A percentile compares a stretch with the other conserved stretches of the same genome.
Conservation (phyloP, 2,888 invertebrate genomes). For the Lepidochitona cinerea region DNA sequence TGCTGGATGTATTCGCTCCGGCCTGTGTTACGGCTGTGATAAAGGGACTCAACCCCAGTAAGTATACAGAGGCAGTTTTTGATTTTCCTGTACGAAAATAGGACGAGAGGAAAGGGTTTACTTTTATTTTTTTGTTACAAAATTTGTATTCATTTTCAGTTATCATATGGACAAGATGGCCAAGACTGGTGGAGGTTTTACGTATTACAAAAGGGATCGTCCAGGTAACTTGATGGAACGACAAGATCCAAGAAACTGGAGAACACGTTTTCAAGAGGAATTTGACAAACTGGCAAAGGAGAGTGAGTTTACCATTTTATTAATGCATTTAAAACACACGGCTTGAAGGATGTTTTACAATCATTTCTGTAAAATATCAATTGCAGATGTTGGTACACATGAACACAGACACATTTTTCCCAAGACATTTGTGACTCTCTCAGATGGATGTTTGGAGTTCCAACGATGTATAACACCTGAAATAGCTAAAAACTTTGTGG, state of each 20-base stretch:
- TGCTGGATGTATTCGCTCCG: slow-evolving; percentile 49
- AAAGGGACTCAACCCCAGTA: slow-evolving; percentile 56
- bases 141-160: too few relatives aligned
- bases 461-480: too few relatives aligned
- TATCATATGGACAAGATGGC: slow-evolving; percentile 56
- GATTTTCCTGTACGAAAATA: neutral
- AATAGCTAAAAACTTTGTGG: too few relatives aligned
- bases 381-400: too few relatives aligned
- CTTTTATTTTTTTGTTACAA: neutral
- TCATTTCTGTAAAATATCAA: too few relatives aligned
- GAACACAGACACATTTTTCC: too few relatives aligned
- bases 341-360: too few relatives aligned
- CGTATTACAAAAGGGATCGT: slow-evolving; percentile 57
- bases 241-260: slow-evolving; percentile 57
- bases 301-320: too few relatives aligned
- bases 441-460: too few relatives aligned
- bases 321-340: too few relatives aligned
- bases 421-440: too few relatives aligned
- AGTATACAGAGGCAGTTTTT: slow-evolving; percentile 10
- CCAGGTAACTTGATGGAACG: slow-evolving; percentile 38
- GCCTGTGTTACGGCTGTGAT: slow-evolving; percentile 65
- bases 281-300: neutral
- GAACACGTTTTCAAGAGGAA: neutral
- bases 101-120: neutral
- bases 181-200: slow-evolving; percentile 65